Conservation (phyloP, 2,888 invertebrate genomes). For the Ichneumoninae sp. region DNA sequence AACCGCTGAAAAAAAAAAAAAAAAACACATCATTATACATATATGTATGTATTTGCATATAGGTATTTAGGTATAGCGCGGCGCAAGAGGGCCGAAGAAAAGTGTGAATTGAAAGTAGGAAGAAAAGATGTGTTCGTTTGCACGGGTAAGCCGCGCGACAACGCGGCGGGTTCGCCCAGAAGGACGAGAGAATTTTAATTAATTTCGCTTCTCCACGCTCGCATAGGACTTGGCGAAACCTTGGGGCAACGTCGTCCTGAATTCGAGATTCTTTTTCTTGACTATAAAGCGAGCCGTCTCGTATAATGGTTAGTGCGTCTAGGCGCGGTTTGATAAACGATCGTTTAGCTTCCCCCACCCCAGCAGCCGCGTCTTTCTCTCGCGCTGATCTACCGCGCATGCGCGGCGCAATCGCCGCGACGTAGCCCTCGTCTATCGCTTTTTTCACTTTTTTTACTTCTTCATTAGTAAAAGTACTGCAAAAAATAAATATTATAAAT, state of each 20-base stretch:
- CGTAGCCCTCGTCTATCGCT: not conserved
- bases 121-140: slow-evolving; percentile 43
- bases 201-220: slow-evolving; percentile 16
- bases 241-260: not conserved
- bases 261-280: not conserved
- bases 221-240: slow-evolving; percentile 8
- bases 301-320: not conserved
- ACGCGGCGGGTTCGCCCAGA: not conserved
- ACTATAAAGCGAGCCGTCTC: not conserved
- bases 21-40: not conserved
- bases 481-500: too few relatives aligned
- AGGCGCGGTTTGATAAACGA: not conserved
- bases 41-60: not conserved
- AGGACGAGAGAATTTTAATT: slow-evolving; percentile 30
- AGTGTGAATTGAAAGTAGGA: slow-evolving; percentile 34
- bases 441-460: too few relatives aligned
- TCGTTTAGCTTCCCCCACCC: not conserved
- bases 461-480: too few relatives aligned
- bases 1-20: not conserved
- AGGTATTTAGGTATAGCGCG: slow-evolving; percentile 12
- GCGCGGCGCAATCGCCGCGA: not conserved
- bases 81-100: slow-evolving; percentile 22
- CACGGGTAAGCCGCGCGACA: not conserved
- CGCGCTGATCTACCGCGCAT: not conserved
- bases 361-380: too few relatives aligned